phyloP scores from a whole-genome alignment of 2,888 invertebrate genomes.

The Nomada fucata region DNA sequence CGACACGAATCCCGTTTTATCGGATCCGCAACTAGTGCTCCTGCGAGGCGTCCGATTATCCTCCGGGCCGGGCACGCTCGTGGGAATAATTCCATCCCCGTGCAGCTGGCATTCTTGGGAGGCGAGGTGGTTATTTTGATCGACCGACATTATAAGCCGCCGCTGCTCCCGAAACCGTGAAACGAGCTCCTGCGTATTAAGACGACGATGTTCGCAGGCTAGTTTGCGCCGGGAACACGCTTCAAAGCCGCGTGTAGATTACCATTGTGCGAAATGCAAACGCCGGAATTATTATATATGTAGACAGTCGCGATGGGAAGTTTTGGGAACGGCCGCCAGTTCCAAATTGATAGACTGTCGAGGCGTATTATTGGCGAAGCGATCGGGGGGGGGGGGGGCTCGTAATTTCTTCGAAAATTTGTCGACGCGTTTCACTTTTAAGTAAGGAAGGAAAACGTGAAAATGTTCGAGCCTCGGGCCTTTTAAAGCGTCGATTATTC shows the following conservation, averaged over 20 bases:
- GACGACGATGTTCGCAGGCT: constrained; percentile 49
- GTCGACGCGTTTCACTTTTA: too few species aligned
- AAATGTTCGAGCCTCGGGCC: too few species aligned
- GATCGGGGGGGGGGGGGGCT: too few species aligned
- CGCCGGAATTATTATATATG: constrained; percentile 28
- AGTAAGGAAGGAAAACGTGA: too few species aligned
- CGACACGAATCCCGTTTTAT: constrained; percentile 75
- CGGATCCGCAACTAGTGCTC: constrained; percentile 42
- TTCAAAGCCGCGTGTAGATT: constrained; percentile 45
- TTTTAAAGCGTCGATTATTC: too few species aligned
- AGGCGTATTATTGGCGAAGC: too few species aligned
- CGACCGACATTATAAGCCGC: constrained; percentile 62
- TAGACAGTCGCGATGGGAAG: not conserved
- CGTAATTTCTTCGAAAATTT: too few species aligned
- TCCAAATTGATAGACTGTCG: too few species aligned
- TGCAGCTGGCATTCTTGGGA: constrained; percentile 60
- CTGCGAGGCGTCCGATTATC: constrained; percentile 76
- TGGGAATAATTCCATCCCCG: constrained; percentile 72
- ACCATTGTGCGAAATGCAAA: constrained; percentile 38
- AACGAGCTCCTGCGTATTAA: constrained; percentile 71
- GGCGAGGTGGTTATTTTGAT: constrained; percentile 66
- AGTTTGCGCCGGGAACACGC: constrained; percentile 40
- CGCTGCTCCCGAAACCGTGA: constrained; percentile 71
- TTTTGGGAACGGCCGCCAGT: too few species aligned
- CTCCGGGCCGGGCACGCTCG: constrained; percentile 70